Evolutionary conservation across 1,140 invertebrate species (phyloP), one percentile per base, ranked within the genome.

Genomic region (Diorhabda carinulata): DNA sequence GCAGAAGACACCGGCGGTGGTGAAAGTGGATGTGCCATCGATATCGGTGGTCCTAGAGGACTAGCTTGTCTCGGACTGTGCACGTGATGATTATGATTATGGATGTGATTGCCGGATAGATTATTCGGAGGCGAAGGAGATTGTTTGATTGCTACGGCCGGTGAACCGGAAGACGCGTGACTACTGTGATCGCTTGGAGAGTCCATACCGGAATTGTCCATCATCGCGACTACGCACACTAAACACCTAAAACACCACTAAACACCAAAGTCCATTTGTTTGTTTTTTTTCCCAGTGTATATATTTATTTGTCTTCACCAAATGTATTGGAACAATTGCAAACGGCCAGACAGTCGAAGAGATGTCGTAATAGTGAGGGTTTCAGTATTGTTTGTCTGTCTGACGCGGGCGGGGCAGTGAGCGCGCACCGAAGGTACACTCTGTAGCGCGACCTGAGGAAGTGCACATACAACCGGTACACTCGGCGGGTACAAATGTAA

Each of bases 161-260:
- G 82, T 77, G 85, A 84, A 71, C 82, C 72, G 71, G 87, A 85
- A 73, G 84, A 84, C 81, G 78, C 84, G 84, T 82, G 80, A 73
- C 79, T 85, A 84, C 86, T 87, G 71, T 87, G 85, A 79, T 88
- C 88, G 85, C 87, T 89, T 81, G 84, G 84, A 76, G 88, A 89
- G 84, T 90, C 89, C 87, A 88, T 88, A 79, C 83, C 85, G 83
- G 85, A 69, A 72, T 68, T 80, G 79, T 81, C 79, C 80, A 81
- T 81, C 75, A 75, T 79, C 57, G 41, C 47, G 42, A 58, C 25
- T 25, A 25, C 69, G 43, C 60, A 69, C 57, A 43, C 66, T 69
- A 25, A 52, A 41, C 67, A 64, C 68, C 63, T 63, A 75, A 63
- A 25, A 25, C 25, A 25, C 25, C 66, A 71, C 60, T 47, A 59